These are phyloP conservation scores for Budorcas taxicolor DNA, from an alignment of 2,113 vertebrate genomes.

Conservation along the genomic window DNA sequence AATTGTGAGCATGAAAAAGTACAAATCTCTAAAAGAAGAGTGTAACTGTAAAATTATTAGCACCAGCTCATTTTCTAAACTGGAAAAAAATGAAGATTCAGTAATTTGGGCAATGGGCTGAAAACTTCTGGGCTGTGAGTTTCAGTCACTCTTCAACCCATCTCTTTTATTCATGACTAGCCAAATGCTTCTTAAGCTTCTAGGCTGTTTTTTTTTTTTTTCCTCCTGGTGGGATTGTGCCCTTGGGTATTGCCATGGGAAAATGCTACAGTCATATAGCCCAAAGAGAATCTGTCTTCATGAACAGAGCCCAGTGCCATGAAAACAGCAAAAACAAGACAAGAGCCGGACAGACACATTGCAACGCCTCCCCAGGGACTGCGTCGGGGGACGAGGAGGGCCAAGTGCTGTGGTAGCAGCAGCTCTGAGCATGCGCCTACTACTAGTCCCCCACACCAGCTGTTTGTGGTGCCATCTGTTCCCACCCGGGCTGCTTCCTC, in stretches of 20 bases:
- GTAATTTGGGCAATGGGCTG: conserved; percentile 30
- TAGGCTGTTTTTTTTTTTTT: neutral
- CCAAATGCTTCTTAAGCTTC: neutral
- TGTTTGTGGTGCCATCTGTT: conserved; percentile 82
- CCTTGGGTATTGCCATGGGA: conserved; percentile 26
- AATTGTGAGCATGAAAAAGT: neutral
- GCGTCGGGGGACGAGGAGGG: neutral
- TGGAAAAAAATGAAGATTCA: neutral
- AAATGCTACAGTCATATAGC: conserved; percentile 15
- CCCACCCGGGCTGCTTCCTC: conserved; percentile 76
- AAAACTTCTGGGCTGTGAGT: conserved; percentile 26
- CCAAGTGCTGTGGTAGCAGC: neutral
- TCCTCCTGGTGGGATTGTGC: neutral
- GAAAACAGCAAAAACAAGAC: neutral
- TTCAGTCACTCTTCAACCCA: neutral
- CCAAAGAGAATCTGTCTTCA: neutral
- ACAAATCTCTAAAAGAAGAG: neutral
- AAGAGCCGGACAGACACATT: neutral
- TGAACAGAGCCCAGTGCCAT: neutral
- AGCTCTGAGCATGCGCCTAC: neutral
- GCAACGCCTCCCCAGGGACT: neutral
- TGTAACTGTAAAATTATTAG: conserved; percentile 23
- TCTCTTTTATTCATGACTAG: conserved; percentile 9
- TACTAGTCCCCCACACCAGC: conserved; percentile 74
- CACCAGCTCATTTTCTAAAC: neutral